Evolutionary conservation across 2,888 invertebrate genomes (phyloP), one percentile per base, ranked within the genome.

Genomic region (Pheosia gnoma): DNA sequence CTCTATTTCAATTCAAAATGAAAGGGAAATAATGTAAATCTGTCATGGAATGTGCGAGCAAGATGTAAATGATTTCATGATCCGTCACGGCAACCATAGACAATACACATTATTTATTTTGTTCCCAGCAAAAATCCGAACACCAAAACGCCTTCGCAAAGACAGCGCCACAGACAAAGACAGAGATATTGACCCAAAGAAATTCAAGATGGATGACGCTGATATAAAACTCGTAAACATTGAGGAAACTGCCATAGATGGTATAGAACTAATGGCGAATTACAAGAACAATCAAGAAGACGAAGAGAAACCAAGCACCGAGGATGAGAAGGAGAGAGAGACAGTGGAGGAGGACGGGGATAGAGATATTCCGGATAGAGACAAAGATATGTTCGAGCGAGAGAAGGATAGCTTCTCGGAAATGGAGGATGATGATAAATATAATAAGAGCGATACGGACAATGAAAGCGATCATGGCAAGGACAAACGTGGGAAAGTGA

Each of bases 91-190:
- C 43, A 43, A 49, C 9, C 51, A 52, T 36, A 52, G 25, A 52
- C 25, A 36, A 5, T 36, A 52, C 9, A 36, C 9, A 52, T 5
- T 11, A 37, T 52, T 3, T 49, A 56, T 75, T 39, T 70, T 78
- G 25, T 65, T 60, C 80, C 72, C 74, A 89, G 88, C 85, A 0
- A 88, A 93, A 85, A 87, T 90, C 59, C 84, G 94, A 57, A 90
- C 89, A 47, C 85, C 92, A 4, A 91, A 91, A 78, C 91, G 95
- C 56, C 86, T 95, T 74, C 85, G 95, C 59, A 94, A 95, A 81
- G 94, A 96, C 85, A 94, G 96, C 86, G 85, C 92, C 0, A 85
- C 90, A 66, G 93, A 96, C 55, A 94, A 95, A 65, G 83, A 95
- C 78, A 83, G 90, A 70, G 93, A 93, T 37, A 8, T 67, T 2